These are phyloP conservation scores for Odobenus rosmarus DNA, from an alignment of 2,113 vertebrate species.

Conservation along the genomic window DNA sequence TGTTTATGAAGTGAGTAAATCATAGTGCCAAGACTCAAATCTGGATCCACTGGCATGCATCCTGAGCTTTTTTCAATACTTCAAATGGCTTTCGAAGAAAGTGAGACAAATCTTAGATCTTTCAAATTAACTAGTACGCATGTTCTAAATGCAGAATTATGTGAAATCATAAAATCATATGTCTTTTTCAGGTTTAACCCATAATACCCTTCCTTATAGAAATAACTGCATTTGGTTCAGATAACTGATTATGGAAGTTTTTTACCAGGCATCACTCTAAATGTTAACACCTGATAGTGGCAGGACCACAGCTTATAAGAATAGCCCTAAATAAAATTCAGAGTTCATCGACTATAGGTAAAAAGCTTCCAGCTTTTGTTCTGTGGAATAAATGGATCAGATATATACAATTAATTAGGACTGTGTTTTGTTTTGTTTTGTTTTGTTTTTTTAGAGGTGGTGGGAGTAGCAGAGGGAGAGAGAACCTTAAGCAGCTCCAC, in stretches of 20 bases:
- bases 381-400: background rate
- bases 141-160: background rate
- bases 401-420: background rate
- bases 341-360: background rate
- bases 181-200: background rate
- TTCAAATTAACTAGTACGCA: background rate
- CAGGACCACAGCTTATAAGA: background rate
- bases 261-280: background rate
- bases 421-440: background rate
- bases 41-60: background rate
- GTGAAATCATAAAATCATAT: background rate
- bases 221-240: background rate
- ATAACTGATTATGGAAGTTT: background rate
- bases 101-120: conserved; percentile 1
- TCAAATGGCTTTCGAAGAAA: background rate
- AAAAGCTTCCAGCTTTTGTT: background rate
- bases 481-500: background rate
- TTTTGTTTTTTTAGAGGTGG: background rate
- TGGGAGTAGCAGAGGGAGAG: background rate
- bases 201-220: background rate
- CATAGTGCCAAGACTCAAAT: background rate
- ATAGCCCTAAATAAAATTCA: background rate
- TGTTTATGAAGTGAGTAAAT: background rate
- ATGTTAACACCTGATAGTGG: background rate
- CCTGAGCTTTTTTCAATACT: background rate